Evolutionary conservation across 1,140 invertebrate species (phyloP), one percentile per base, ranked within the genome.

Genomic region (Thaumatotibia leucotreta): DNA sequence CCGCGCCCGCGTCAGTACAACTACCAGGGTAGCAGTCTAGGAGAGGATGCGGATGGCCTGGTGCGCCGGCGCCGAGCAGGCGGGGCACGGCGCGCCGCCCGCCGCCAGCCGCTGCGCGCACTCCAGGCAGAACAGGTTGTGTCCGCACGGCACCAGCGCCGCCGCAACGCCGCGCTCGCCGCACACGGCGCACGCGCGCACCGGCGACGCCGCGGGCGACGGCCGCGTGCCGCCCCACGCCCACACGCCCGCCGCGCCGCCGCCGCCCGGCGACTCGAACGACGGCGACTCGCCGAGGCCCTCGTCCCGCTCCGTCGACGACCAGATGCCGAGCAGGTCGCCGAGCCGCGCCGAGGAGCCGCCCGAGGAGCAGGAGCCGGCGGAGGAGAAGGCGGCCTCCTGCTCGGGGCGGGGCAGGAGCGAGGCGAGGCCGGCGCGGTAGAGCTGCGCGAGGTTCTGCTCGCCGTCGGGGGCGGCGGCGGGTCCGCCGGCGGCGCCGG

Each of bases 91-190:
- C 32, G 96, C 95, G 75, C 95, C 95, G 69, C 92, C 91, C 20
- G 91, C 90, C 32, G 93, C 92, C 66, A 98, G 94, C 68, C 96
- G 93, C 80, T 96, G 96, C 69, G 97, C 97, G 89, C 97, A 98
- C 76, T 98, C 97, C 93, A 97, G 92, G 90, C 97, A 98, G 92
- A 98, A 98, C 81, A 97, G 94, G 92, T 98, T 98, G 93, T 98
- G 97, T 63, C 97, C 97, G 92, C 97, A 98, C 33, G 97, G 97
- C 33, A 98, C 96, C 29, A 98, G 93, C 11, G 97, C 97, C 29
- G 97, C 96, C 39, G 96, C 96, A 9, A 98, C 95, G 79, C 97
- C 96, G 75, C 95, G 95, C 75, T 98, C 97, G 63, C 94, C 94
- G 92, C 97, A 98, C 52, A 98, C 94, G 67, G 95, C 93, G 91